These are phyloP conservation scores for Dreissena polymorpha DNA, from an alignment of 1,140 invertebrate genomes.

Conservation along the genomic window DNA sequence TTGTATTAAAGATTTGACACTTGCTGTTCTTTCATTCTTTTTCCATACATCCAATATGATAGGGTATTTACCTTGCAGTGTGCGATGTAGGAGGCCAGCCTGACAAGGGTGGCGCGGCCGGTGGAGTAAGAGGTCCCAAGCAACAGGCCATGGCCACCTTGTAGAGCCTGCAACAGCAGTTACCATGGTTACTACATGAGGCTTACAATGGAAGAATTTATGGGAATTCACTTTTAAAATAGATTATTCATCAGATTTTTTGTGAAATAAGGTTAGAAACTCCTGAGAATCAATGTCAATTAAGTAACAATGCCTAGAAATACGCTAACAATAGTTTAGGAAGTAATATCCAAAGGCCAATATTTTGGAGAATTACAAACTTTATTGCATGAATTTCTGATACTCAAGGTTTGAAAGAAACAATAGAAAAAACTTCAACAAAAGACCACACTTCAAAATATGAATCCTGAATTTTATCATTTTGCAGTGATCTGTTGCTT, in stretches of 20 bases:
- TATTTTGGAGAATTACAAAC: no score
- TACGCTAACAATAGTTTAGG: no score
- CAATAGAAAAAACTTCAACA: no score
- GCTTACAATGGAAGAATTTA: slow-evolving; percentile 1
- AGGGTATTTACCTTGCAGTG: slow-evolving; percentile 72
- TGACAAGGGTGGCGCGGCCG: slow-evolving; percentile 74
- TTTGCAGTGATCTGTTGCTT: no score
- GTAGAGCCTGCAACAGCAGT: slow-evolving; percentile 66
- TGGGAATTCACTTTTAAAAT: neutral
- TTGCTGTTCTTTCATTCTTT: no score
- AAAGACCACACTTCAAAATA: no score
- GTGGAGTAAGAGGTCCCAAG: slow-evolving; percentile 74
- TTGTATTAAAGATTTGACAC: no score
- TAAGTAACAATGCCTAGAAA: neutral
- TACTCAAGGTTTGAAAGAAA: no score
- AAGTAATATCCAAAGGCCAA: no score
- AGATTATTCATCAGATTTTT: slow-evolving; percentile 1
- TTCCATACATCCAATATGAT: no score
- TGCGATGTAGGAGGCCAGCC: slow-evolving; percentile 75
- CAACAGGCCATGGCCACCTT: slow-evolving; percentile 76
- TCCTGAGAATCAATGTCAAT: neutral
- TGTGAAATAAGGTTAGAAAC: neutral
- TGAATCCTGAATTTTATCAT: no score
- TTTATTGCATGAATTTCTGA: no score
- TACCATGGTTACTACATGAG: slow-evolving; percentile 16